phyloP scores from a whole-genome alignment of 2,113 vertebrate species.

The Gavialis gangeticus region DNA sequence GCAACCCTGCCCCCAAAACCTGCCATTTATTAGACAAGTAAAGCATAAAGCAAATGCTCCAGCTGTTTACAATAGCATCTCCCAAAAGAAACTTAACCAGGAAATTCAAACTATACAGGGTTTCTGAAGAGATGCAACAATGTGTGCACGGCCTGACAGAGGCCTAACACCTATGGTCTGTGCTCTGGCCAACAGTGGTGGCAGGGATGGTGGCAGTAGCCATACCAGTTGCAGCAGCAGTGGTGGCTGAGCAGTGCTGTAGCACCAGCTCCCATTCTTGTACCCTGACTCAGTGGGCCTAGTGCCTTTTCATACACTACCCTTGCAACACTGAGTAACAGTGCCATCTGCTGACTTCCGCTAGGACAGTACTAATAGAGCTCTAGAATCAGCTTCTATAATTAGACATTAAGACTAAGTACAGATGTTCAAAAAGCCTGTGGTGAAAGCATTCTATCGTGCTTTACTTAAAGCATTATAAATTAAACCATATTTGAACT shows the following conservation, averaged over 20 bases:
- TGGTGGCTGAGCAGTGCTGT: too few relatives aligned
- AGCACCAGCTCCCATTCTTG: too few relatives aligned
- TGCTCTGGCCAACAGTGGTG: too few relatives aligned
- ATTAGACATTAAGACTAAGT: slow-evolving; percentile 28
- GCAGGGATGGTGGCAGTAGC: too few relatives aligned
- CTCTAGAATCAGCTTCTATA: slow-evolving; percentile 35
- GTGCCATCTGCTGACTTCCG: slow-evolving; percentile 72
- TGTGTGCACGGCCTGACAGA: slow-evolving; percentile 47
- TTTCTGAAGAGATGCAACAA: slow-evolving; percentile 8
- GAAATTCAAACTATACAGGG: slow-evolving; percentile 44
- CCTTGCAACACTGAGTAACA: slow-evolving; percentile 36
- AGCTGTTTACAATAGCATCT: background rate
- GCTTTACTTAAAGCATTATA: too few relatives aligned
- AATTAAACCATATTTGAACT: too few relatives aligned
- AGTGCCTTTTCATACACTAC: too few relatives aligned
- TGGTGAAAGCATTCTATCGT: too few relatives aligned
- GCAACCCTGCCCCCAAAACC: background rate
- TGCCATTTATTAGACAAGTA: background rate
- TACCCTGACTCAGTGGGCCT: too few relatives aligned
- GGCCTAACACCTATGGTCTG: slow-evolving; percentile 46
- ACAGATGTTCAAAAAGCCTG: too few relatives aligned
- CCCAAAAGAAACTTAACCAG: slow-evolving; percentile 25
- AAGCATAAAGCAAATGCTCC: background rate
- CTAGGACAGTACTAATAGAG: slow-evolving; percentile 40
- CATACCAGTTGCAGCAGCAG: too few relatives aligned